Evolutionary conservation across 2,888 invertebrate genomes (phyloP).

Genomic region (Nomada ferruginata): DNA sequence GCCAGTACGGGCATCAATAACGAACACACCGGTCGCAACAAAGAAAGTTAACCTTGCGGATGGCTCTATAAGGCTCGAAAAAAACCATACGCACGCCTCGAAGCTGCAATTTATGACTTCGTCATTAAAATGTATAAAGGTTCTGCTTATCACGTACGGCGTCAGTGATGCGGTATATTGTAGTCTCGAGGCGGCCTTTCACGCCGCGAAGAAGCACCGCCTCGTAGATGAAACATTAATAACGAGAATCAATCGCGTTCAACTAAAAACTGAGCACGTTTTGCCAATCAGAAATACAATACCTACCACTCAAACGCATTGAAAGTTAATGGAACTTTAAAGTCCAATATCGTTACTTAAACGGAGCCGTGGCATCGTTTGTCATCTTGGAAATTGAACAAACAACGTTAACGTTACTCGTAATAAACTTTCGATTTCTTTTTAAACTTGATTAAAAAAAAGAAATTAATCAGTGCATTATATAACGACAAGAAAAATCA

Average conservation of each 20-base stretch:
- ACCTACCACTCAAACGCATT: neutral
- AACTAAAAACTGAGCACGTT: neutral
- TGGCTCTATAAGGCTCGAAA: conserved; percentile 56
- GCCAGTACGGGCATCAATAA: conserved; percentile 34
- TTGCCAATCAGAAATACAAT: neutral
- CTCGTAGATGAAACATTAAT: neutral
- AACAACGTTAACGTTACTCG: conserved; percentile 2
- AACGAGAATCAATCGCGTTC: neutral
- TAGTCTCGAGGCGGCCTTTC: conserved; percentile 1
- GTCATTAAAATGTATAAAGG: conserved; percentile 61
- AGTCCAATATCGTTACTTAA: neutral
- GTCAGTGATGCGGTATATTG: conserved; percentile 13
- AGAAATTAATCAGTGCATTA: no score
- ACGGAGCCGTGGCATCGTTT: neutral
- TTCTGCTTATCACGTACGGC: conserved; percentile 47
- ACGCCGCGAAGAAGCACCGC: conserved; percentile 5
- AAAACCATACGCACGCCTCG: conserved; percentile 31
- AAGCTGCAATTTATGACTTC: conserved; percentile 54
- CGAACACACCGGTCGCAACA: conserved; percentile 27
- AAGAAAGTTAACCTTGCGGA: conserved; percentile 55
- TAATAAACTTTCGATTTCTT: no score
- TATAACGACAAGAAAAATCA: no score
- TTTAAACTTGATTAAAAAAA: no score
- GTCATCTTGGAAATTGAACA: neutral
- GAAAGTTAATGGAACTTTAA: conserved; percentile 14